These are phyloP conservation scores for Loripinus fragilis DNA, from an alignment of 2,888 invertebrate genomes.

Conservation along the genomic window DNA sequence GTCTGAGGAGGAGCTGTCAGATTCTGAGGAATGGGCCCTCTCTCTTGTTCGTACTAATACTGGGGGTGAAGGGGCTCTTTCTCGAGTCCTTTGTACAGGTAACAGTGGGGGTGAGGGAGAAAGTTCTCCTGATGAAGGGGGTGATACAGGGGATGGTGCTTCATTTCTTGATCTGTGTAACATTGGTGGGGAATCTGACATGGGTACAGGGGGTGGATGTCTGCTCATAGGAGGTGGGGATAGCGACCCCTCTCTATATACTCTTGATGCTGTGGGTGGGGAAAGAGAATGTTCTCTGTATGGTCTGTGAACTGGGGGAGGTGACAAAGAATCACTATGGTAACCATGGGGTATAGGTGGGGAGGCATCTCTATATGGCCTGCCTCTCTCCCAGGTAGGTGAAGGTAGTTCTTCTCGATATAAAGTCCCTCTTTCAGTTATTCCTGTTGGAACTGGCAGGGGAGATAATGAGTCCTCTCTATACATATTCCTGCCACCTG, in stretches of 20 bases:
- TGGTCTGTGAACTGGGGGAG: conserved; percentile 42
- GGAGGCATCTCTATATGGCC: neutral
- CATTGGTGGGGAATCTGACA: conserved; percentile 53
- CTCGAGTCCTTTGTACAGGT: neutral
- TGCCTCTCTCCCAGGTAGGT: conserved; percentile 34
- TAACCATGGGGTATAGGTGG: conserved; percentile 27
- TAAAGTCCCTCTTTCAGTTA: conserved; percentile 55
- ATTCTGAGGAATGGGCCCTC: neutral
- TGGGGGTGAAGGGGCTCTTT: neutral
- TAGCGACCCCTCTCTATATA: conserved; percentile 3
- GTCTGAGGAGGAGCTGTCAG: conserved; percentile 5
- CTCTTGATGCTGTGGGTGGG: conserved; percentile 36
- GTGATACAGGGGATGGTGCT: conserved; percentile 44
- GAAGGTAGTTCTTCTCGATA: conserved; percentile 51
- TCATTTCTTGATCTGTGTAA: conserved; percentile 36
- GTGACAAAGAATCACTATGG: conserved; percentile 42
- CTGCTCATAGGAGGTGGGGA: conserved; percentile 32
- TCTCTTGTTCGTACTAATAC: neutral
- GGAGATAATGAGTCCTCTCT: conserved; percentile 48
- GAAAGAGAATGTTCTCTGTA: conserved; percentile 36
- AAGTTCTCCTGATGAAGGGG: conserved; percentile 55
- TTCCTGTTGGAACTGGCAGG: conserved; percentile 48
- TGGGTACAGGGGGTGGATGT: neutral
- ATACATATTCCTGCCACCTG: conserved; percentile 36
- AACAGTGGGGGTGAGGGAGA: conserved; percentile 50